Evolutionary conservation across 92 coral and sea anemone species (phyloP).

Genomic region (Phenganax subtilis): DNA sequence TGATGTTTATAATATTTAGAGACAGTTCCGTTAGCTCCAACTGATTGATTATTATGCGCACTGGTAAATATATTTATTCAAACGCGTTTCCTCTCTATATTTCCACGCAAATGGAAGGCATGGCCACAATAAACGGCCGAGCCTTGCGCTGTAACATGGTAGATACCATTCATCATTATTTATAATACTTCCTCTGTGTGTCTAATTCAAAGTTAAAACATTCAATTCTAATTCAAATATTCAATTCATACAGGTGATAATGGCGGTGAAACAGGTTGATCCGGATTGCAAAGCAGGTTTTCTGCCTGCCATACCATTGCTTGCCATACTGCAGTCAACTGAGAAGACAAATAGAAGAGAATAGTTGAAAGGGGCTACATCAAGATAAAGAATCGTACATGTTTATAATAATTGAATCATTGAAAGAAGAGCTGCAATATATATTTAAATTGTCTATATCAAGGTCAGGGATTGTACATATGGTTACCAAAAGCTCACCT

Average conservation of each 20-base stretch:
- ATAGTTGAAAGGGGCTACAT: neutral
- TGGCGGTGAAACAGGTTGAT: constrained; percentile 28
- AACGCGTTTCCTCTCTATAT: too few relatives aligned
- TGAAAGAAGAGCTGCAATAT: too few relatives aligned
- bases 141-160: too few relatives aligned
- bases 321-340: constrained; percentile 38
- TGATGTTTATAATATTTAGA: too few relatives aligned
- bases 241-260: constrained; percentile 16
- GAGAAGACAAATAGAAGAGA: neutral
- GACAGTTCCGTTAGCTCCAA: too few relatives aligned
- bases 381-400: too few relatives aligned
- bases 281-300: constrained; percentile 14
- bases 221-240: neutral
- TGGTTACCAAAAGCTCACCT: constrained; percentile 48
- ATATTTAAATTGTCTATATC: neutral
- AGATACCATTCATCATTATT: neutral
- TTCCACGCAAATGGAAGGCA: too few relatives aligned
- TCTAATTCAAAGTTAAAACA: too few relatives aligned
- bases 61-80: too few relatives aligned
- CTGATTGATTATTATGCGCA: too few relatives aligned
- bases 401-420: too few relatives aligned
- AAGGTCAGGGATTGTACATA: neutral
- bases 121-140: too few relatives aligned
- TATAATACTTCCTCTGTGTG: neutral
- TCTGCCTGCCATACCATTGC: constrained; percentile 26